Conservation (phyloP, 2,797 vertebrate genomes). For the Myotis vivesi region DNA sequence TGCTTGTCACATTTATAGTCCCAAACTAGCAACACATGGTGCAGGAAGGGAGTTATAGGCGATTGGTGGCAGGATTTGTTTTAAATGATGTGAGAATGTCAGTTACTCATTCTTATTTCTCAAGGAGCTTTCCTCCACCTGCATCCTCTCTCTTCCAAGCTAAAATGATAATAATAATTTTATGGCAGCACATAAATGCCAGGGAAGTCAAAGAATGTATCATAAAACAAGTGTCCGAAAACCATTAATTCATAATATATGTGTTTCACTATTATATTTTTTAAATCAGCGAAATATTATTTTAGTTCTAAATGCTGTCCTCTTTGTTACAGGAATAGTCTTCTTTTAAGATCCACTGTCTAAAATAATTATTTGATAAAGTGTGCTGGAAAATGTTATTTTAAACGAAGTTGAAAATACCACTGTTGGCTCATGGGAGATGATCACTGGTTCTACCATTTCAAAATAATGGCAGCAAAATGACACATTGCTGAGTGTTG, state of each 20-base stretch:
- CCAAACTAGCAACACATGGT: conserved; percentile 78
- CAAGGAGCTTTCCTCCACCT: conserved; percentile 42
- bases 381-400: neutral
- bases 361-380: neutral
- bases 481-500: conserved; percentile 54
- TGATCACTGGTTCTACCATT: conserved; percentile 42
- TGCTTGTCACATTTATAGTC: conserved; percentile 70
- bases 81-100: conserved; percentile 69
- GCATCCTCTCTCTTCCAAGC: neutral
- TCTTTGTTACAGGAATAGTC: neutral
- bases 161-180: conserved; percentile 62
- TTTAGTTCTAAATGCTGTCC: neutral
- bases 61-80: conserved; percentile 66
- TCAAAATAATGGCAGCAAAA: conserved; percentile 51
- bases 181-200: conserved; percentile 47
- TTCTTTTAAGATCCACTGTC: neutral
- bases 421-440: conserved; percentile 20
- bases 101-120: conserved; percentile 55
- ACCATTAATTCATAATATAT: conserved; percentile 11
- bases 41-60: conserved; percentile 56
- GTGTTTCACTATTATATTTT: conserved; percentile 20
- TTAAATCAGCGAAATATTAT: neutral
- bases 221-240: conserved; percentile 35
- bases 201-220: conserved; percentile 30
- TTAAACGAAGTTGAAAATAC: conserved; percentile 10